A percentile compares a stretch with the other conserved stretches of the same genome.
phyloP scores from a whole-genome alignment of 2,888 invertebrate species.

The Auanema sp. region DNA sequence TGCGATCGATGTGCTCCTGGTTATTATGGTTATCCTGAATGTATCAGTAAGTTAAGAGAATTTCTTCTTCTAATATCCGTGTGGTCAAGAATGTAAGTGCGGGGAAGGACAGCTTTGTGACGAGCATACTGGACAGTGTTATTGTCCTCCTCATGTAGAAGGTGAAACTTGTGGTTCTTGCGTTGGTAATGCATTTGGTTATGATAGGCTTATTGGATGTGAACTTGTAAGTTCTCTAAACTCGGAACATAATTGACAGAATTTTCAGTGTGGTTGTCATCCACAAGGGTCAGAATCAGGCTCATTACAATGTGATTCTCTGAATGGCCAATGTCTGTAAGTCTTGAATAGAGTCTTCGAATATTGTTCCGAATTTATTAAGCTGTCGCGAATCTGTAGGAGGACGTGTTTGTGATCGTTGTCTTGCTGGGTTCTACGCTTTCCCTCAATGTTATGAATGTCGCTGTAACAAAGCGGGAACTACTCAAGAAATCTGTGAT shows the following conservation, averaged over 20 bases:
- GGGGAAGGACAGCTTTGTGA: slow-evolving; percentile 86
- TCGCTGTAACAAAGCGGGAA: slow-evolving; percentile 65
- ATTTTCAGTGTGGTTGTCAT: slow-evolving; percentile 81
- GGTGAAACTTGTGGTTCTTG: slow-evolving; percentile 89
- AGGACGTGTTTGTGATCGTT: slow-evolving; percentile 85
- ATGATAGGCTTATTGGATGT: slow-evolving; percentile 90
- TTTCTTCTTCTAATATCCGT: neutral
- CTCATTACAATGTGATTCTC: slow-evolving; percentile 82
- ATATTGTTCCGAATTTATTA: neutral
- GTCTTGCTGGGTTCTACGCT: slow-evolving; percentile 76
- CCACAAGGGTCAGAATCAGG: slow-evolving; percentile 78
- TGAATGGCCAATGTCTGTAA: slow-evolving; percentile 80
- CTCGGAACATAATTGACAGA: neutral
- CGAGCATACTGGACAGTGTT: slow-evolving; percentile 83
- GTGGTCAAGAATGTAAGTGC: slow-evolving; percentile 68
- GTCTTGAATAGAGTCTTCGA: neutral
- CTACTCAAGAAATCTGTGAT: slow-evolving; percentile 84
- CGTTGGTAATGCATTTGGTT: slow-evolving; percentile 84
- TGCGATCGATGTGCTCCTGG: slow-evolving; percentile 83
- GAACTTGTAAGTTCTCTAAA: slow-evolving; percentile 77
- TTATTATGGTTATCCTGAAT: slow-evolving; percentile 92
- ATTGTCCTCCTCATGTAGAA: slow-evolving; percentile 86
- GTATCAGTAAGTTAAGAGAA: slow-evolving; percentile 66
- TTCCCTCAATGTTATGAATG: slow-evolving; percentile 88
- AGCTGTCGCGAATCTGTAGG: slow-evolving; percentile 82